These are phyloP conservation scores for Choreutis nemorana DNA, from an alignment of 2,888 invertebrate genomes.

Conservation along the genomic window DNA sequence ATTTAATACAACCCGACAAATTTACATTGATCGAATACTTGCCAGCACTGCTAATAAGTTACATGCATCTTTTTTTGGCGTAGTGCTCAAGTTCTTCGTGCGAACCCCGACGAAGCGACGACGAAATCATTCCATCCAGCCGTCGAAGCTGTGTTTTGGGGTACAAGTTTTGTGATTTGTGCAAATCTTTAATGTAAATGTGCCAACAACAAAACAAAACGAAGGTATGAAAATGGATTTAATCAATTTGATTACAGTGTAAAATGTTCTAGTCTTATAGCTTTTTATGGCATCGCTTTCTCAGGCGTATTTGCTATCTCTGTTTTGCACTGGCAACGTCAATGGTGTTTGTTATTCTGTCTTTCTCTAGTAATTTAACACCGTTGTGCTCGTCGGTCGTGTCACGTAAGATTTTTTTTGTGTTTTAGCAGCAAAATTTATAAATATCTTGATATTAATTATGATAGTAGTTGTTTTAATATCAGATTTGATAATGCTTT, in stretches of 20 bases:
- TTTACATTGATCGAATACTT: too few relatives aligned
- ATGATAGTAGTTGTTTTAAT: constrained; percentile 16
- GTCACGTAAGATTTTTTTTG: constrained; percentile 65
- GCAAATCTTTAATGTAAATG: constrained; percentile 53
- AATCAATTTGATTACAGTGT: constrained; percentile 24
- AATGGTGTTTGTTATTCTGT: constrained; percentile 46
- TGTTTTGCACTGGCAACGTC: constrained; percentile 39
- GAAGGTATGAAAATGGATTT: constrained; percentile 40
- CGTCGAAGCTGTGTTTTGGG: constrained; percentile 65
- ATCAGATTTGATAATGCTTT: background rate
- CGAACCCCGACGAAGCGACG: constrained; percentile 52
- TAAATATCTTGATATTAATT: constrained; percentile 31
- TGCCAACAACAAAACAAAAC: constrained; percentile 60
- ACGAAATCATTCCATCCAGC: constrained; percentile 67
- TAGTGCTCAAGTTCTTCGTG: constrained; percentile 48
- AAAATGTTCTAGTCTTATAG: constrained; percentile 36
- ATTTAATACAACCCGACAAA: constrained; percentile 46
- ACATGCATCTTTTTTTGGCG: too few relatives aligned
- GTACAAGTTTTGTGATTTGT: constrained; percentile 59
- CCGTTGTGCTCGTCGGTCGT: constrained; percentile 66
- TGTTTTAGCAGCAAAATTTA: constrained; percentile 46
- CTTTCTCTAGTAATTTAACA: constrained; percentile 65
- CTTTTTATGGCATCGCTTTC: constrained; percentile 65
- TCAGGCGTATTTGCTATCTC: constrained; percentile 52
- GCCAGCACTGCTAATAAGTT: too few relatives aligned